Base-by-base conservation (phyloP, 2,888 invertebrate genomes). In the Zeuzera pyrina region DNA sequence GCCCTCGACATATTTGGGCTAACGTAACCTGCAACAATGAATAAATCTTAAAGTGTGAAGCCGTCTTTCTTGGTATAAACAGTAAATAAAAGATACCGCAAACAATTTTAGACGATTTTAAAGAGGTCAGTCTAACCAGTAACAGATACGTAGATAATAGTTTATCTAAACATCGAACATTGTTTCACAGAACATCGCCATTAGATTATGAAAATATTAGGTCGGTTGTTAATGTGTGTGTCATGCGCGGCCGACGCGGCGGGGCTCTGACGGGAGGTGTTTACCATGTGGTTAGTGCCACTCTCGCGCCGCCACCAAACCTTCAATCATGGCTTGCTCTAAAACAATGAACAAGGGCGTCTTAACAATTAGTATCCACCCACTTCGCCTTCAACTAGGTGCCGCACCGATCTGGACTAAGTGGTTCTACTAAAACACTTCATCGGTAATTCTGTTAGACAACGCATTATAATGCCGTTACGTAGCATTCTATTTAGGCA, bases 1-100 rank as follows among this genome's bases (percentile, higher is more conserved):
- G 89, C 12, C 92, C 92, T 39, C 95, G 89, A 58, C 94, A 93
- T 39, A 95, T 88, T 55, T 94, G 93, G 39, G 93, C 89, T 46
- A 95, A 81, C 31, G 91, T 89, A 52, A 91, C 86, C 93, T 93
- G 87, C 10, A 79, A 81, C 67, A 76, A 69, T 38, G 44, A 50
- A 45, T 33, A 42, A 45, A 33, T 15, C 47, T 52, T 55, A 41
- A 49, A 60, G 53, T n/a, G n/a, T n/a, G 46, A 50, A 50, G 45
- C 48, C 48, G 47, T 50, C 47, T 49, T 44, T 40, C 46, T 45
- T 49, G 51, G 45, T n/a, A 45, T 44, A 30, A 45, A 43, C 51
- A 54, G 63, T 59, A 65, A 31, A 58, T 63, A 57, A 50, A 57
- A 60, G 56, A 56, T 54, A 68, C 62, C 52, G 60, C 60, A 73